Evolutionary conservation across 2,113 vertebrate species (phyloP), one percentile per base, ranked within the genome.

Genomic region (Percopsis transmontana): DNA sequence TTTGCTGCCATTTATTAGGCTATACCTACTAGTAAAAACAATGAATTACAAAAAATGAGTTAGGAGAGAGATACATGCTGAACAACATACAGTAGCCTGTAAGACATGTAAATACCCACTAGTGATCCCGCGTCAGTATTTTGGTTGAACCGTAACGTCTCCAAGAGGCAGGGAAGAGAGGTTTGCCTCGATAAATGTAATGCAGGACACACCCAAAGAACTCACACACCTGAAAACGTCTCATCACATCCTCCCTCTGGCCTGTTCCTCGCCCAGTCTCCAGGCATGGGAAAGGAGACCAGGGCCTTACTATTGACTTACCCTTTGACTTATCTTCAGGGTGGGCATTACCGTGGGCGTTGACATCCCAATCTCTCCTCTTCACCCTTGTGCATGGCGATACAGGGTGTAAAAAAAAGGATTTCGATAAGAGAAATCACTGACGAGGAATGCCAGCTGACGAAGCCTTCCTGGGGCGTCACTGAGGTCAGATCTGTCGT

Each of bases 291-390:
- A 86, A 90, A 80, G 73, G 58, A 66, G 72, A 2, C 27, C 24
- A 42, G 63, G 48, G 62, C 71, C 60, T 61, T 68, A 58, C 48
- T 69, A 24, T 57, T 21, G 41, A 73, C 61, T 52, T 73, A 23
- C 44, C 24, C 45, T 75, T 55, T 53, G 50, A 63, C 77, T 71
- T 85, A 87, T 90, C 86, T 77, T 62, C 83, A 88, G 88, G 88
- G 87, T 90, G 86, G 83, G 80, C 82, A 86, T 70, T 85, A 70
- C 78, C 79, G 45, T 77, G 82, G 77, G 88, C 69, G 82, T 82
- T 82, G 83, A 86, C 61, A 47, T 80, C 60, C 62, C 72, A 67
- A 69, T 86, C 83, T 61, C 0, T 13, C n/a, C 19, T 5, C n/a
- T 58, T 56, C 4, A 60, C 66, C 72, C 79, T 70, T 7, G 15